A percentile compares a stretch with the other conserved stretches of the same genome.
Evolutionary conservation across 2,113 vertebrate species (phyloP).

Genomic region (Cephalopholis sonnerati): DNA sequence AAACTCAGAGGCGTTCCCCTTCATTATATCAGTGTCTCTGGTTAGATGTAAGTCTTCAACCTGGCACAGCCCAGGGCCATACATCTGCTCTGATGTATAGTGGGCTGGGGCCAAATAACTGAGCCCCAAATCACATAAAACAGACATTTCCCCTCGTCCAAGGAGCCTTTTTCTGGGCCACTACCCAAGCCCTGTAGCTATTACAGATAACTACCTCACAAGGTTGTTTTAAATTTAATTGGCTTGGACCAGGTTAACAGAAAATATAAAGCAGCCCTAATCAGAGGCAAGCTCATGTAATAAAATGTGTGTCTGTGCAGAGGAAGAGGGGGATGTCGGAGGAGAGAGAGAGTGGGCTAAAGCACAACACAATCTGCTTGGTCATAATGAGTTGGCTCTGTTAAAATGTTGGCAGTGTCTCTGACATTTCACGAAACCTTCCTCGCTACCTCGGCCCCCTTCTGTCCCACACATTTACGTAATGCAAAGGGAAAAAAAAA

Average conservation of each 20-base stretch:
- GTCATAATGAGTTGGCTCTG: constrained; percentile 62
- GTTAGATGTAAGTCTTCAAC: constrained; percentile 21
- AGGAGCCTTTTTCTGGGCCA: constrained; percentile 42
- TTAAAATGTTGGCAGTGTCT: constrained; percentile 57
- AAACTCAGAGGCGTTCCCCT: not conserved
- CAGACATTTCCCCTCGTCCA: constrained; percentile 39
- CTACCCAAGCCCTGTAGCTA: constrained; percentile 47
- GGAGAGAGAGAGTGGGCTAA: constrained; percentile 26
- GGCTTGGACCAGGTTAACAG: constrained; percentile 49
- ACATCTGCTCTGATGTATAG: constrained; percentile 60
- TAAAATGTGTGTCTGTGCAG: constrained; percentile 44
- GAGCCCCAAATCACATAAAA: constrained; percentile 63
- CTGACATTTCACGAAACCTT: constrained; percentile 75
- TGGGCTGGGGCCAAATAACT: constrained; percentile 41
- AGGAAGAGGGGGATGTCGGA: constrained; percentile 17
- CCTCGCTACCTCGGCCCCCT: constrained; percentile 51
- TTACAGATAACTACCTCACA: constrained; percentile 64
- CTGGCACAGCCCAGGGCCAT: constrained; percentile 32
- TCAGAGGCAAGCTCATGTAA: constrained; percentile 35
- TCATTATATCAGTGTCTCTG: constrained; percentile 34
- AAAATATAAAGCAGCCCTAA: constrained; percentile 49
- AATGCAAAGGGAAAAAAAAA: constrained; percentile 23
- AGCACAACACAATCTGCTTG: constrained; percentile 35
- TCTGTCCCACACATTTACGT: constrained; percentile 66
- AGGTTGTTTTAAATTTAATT: constrained; percentile 54